Evolutionary conservation across 2,113 vertebrate genomes (phyloP).

Genomic region (Axis porcinus): DNA sequence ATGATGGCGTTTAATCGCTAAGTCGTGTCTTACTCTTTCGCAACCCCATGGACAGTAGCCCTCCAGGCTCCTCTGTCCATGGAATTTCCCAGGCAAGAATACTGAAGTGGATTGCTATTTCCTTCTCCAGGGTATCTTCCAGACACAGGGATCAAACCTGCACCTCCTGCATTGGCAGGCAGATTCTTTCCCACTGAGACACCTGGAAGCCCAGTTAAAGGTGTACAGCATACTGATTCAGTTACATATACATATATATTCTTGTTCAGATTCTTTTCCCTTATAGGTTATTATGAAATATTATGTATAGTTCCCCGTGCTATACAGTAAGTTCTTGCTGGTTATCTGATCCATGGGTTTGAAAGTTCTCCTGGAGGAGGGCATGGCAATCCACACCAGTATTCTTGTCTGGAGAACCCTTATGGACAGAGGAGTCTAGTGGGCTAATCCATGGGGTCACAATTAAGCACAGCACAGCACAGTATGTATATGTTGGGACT

Average conservation of each 20-base stretch:
- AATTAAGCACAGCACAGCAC: neutral
- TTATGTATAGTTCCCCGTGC: neutral
- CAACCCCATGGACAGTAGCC: neutral
- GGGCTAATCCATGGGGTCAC: neutral
- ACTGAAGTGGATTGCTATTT: neutral
- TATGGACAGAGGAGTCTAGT: neutral
- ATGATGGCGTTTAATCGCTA: neutral
- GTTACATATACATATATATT: neutral
- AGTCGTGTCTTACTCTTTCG: neutral
- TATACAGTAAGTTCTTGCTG: neutral
- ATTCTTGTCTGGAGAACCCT: neutral
- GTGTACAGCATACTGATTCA: neutral
- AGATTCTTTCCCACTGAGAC: neutral
- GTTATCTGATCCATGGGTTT: neutral
- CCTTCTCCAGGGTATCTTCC: neutral
- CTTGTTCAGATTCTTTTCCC: neutral
- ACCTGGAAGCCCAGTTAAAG: neutral
- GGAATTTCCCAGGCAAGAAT: neutral
- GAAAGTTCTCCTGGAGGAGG: neutral
- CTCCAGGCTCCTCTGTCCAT: neutral
- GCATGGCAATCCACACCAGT: neutral
- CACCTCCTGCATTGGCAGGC: neutral
- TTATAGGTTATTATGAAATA: neutral
- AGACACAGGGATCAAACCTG: neutral
- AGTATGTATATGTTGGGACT: neutral